Evolutionary conservation across 2,888 invertebrate genomes (phyloP), one percentile per base, ranked within the genome.

Genomic region (Pyrocoelia pectoralis): DNA sequence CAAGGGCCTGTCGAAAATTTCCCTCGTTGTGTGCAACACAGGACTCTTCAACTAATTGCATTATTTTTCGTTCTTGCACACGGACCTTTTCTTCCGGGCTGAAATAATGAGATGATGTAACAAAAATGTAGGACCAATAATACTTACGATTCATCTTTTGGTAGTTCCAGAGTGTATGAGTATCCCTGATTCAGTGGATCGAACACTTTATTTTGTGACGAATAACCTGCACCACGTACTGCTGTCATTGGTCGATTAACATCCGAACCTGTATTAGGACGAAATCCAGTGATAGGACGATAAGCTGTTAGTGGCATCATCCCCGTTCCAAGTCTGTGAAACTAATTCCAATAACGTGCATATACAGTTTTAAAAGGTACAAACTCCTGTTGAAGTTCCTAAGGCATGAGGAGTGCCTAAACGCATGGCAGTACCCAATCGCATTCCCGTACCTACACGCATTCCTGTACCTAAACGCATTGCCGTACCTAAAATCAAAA

Each of bases 141-240:
- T 9, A 46, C 46, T 83, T 81, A 92, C 93, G 89, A 90, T 76
- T 94, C 93, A 78, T 94, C 93, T 73, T 87, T 88, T 75, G 88
- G 90, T 55, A 87, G 86, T 76, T 91, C 92, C 51, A 89, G 83
- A 5, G 88, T 85, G 50, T 87, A 88, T 61, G 84, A 85, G 49
- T 84, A 79, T 15, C 85, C 85, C 69, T 92, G 90, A 72, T 92
- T 88, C 62, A 95, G 82, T 3, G 93, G 94, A 79, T 95, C 92
- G 75, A 94, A 91, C 65, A 87, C 79, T 69, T 84, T 85, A 70
- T 81, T 86, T 75, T 86, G 88, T 1, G 96, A 95, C 2, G 95
- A 95, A 80, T 95, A 99, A 0, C 99, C 99, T 18, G 96, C 98
- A 6, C 96, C 98, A 60, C 96, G 87, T 38, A 98, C 95, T 1